Evolutionary conservation across 2,797 vertebrate species (phyloP).

Genomic region (Neostethus bicornis): DNA sequence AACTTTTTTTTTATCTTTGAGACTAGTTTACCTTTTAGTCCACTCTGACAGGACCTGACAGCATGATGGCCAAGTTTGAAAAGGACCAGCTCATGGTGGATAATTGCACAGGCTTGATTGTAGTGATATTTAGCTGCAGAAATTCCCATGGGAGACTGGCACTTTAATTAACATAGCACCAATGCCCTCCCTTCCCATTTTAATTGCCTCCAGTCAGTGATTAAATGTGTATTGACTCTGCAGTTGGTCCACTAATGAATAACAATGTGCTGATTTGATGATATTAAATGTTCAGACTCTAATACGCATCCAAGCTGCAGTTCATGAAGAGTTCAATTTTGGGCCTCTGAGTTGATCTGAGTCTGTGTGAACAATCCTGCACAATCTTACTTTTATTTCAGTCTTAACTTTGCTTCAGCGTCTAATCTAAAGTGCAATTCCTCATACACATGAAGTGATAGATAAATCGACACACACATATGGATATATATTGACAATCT

Average conservation of each 20-base stretch:
- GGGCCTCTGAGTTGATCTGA: constrained; percentile 11
- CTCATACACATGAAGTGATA: not conserved
- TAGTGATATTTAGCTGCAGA: constrained; percentile 79
- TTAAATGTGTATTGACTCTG: constrained; percentile 86
- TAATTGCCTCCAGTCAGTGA: constrained; percentile 85
- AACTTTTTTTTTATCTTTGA: constrained; percentile 64
- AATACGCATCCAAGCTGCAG: constrained; percentile 73
- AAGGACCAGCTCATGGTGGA: constrained; percentile 64
- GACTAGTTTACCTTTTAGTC: constrained; percentile 69
- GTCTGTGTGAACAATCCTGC: not conserved
- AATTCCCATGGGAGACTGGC: constrained; percentile 77
- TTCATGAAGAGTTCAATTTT: constrained; percentile 48
- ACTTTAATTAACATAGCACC: constrained; percentile 82
- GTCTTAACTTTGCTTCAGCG: not conserved
- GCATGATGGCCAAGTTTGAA: constrained; percentile 63
- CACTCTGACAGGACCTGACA: constrained; percentile 66
- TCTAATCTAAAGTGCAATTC: not conserved
- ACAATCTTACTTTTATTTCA: not conserved
- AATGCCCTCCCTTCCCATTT: constrained; percentile 71
- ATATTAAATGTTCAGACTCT: constrained; percentile 79
- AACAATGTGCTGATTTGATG: constrained; percentile 82
- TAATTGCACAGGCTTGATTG: constrained; percentile 69
- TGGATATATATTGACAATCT: too few relatives aligned
- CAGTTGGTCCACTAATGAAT: constrained; percentile 83
- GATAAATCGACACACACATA: too few relatives aligned